phyloP scores from a whole-genome alignment of 2,888 invertebrate genomes.

The Poecilus cupreus region DNA sequence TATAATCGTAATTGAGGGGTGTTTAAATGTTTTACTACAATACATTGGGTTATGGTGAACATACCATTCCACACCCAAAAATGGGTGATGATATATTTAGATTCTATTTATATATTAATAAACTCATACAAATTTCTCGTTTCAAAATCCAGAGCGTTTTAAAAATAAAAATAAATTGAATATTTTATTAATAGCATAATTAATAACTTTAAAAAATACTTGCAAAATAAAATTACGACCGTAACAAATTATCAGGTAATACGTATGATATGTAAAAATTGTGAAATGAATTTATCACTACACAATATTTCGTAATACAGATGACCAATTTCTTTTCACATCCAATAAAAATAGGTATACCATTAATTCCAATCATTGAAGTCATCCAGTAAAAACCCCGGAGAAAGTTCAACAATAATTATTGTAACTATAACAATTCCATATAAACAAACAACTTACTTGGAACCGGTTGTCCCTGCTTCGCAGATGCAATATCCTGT shows the following conservation, averaged over 20 bases:
- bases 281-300: not conserved
- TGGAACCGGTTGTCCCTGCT: conserved; percentile 81
- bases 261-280: not conserved
- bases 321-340: conserved; percentile 17
- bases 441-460: conserved; percentile 74
- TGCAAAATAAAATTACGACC: not conserved
- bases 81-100: no score
- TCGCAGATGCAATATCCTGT: conserved; percentile 81
- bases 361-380: not conserved
- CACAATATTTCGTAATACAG: not conserved
- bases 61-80: no score
- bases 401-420: conserved; percentile 23
- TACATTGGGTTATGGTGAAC: no score
- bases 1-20: no score
- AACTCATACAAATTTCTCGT: not conserved
- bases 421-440: conserved; percentile 6
- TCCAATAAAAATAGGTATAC: not conserved
- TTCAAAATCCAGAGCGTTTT: not conserved
- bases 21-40: no score
- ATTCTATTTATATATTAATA: no score
- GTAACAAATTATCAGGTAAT: not conserved
- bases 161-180: not conserved
- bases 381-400: not conserved
- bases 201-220: not conserved
- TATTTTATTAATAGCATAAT: conserved; percentile 1